phyloP scores from a whole-genome alignment of 2,888 invertebrate species.

The Lobophora halterata region DNA sequence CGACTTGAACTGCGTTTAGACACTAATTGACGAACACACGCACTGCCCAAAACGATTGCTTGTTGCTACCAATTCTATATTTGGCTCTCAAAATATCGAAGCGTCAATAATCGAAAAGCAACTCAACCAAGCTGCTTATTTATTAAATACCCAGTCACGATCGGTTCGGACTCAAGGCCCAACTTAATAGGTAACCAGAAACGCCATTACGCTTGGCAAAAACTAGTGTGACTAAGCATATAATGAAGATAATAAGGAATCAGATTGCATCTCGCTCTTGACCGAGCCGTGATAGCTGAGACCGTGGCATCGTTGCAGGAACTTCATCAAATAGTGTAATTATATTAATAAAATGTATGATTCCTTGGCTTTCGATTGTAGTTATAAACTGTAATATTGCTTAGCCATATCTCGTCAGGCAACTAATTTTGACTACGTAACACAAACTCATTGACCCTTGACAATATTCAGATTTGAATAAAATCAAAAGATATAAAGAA shows the following conservation, averaged over 20 bases:
- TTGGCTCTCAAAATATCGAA: slow-evolving; percentile 38
- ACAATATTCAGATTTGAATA: too few species aligned
- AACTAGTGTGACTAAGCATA: slow-evolving; percentile 22
- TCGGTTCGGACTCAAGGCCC: slow-evolving; percentile 48
- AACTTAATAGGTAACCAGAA: slow-evolving; percentile 54
- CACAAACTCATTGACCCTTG: too few species aligned
- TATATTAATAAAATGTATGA: too few species aligned
- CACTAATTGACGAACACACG: slow-evolving; percentile 17
- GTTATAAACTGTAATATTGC: too few species aligned
- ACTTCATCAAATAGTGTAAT: too few species aligned
- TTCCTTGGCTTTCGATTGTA: too few species aligned
- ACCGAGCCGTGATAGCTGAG: slow-evolving; percentile 15
- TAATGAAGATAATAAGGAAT: slow-evolving; percentile 14
- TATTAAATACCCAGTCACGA: slow-evolving; percentile 59
- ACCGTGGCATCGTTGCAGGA: slow-evolving; percentile 19
- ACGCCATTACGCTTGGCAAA: slow-evolving; percentile 45
- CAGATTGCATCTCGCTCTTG: slow-evolving; percentile 20
- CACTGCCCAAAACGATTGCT: slow-evolving; percentile 24
- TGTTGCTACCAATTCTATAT: slow-evolving; percentile 36
- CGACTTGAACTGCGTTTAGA: slow-evolving; percentile 6
- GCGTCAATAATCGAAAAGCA: slow-evolving; percentile 57
- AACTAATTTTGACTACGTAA: too few species aligned
- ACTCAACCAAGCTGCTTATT: slow-evolving; percentile 45
- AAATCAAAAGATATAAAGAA: too few species aligned
- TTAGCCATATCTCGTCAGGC: too few species aligned